phyloP scores from a whole-genome alignment of 2,888 invertebrate species.

The Flabesymbios commensalis region DNA sequence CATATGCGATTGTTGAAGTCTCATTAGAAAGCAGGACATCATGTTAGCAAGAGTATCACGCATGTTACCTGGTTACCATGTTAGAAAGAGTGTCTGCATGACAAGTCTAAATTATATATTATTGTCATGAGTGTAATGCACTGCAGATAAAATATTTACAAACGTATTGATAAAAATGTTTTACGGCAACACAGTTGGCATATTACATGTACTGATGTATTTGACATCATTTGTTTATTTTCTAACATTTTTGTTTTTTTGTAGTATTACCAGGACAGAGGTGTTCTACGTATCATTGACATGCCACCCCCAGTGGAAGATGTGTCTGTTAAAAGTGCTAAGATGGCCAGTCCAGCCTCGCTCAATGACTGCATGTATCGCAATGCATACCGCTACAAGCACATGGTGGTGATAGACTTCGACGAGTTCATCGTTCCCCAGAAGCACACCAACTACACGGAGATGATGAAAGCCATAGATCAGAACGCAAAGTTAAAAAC shows the following conservation, averaged over 20 bases:
- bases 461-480: conserved; percentile 18
- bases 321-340: background rate
- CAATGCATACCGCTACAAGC: conserved; percentile 26
- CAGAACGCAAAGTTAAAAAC: conserved; percentile 3
- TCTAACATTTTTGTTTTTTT: conserved; percentile 12
- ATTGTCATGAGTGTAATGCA: too few relatives aligned
- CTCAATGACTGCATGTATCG: conserved; percentile 37
- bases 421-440: conserved; percentile 26
- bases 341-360: conserved; percentile 27
- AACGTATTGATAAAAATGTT: too few relatives aligned
- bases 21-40: too few relatives aligned
- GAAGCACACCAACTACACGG: conserved; percentile 16
- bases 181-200: too few relatives aligned
- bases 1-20: too few relatives aligned
- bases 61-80: too few relatives aligned
- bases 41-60: too few relatives aligned
- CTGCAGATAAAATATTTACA: too few relatives aligned
- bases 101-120: too few relatives aligned
- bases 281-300: conserved; percentile 16
- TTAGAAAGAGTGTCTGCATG: too few relatives aligned
- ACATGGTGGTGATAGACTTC: conserved; percentile 15
- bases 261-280: conserved; percentile 17
- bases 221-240: too few relatives aligned
- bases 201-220: too few relatives aligned
- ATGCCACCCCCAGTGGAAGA: conserved; percentile 26